A percentile compares a stretch with the other conserved stretches of the same genome.
These are phyloP conservation scores for Chaetoderma sp. DNA, from an alignment of 2,888 invertebrate genomes.

Conservation along the genomic window DNA sequence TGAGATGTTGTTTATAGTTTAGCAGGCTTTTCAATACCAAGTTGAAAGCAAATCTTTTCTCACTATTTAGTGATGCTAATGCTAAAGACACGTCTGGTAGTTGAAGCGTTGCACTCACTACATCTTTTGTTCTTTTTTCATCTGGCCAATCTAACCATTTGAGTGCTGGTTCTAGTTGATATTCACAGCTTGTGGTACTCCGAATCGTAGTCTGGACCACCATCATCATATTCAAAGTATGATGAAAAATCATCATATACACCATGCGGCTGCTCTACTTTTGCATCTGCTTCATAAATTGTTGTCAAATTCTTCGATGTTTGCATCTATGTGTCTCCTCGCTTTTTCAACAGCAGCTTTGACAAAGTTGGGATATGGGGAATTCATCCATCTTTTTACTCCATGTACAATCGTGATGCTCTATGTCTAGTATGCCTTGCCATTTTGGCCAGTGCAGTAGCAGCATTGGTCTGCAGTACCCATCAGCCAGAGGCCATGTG, in stretches of 20 bases:
- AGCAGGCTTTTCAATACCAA: conserved; percentile 31
- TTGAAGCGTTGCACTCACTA: conserved; percentile 6
- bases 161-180: conserved; percentile 18
- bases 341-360: conserved; percentile 25
- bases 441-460: conserved; percentile 39
- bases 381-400: conserved; percentile 25
- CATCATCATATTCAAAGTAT: conserved; percentile 40
- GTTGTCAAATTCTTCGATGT: neutral
- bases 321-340: conserved; percentile 11
- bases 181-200: conserved; percentile 3
- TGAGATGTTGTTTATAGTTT: conserved; percentile 10
- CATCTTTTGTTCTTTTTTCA: neutral
- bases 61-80: conserved; percentile 31
- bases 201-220: conserved; percentile 37
- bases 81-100: conserved; percentile 27
- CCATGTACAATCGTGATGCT: conserved; percentile 29
- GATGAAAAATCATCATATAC: conserved; percentile 4
- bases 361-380: conserved; percentile 32
- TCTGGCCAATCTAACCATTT: conserved; percentile 25
- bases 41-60: conserved; percentile 36
- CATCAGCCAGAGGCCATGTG: conserved; percentile 36
- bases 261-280: conserved; percentile 28
- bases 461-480: conserved; percentile 32
- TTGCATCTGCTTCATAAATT: conserved; percentile 16
- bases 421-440: conserved; percentile 35